Evolutionary conservation across 2,888 invertebrate genomes (phyloP).

Genomic region (Agrochola circellaris): DNA sequence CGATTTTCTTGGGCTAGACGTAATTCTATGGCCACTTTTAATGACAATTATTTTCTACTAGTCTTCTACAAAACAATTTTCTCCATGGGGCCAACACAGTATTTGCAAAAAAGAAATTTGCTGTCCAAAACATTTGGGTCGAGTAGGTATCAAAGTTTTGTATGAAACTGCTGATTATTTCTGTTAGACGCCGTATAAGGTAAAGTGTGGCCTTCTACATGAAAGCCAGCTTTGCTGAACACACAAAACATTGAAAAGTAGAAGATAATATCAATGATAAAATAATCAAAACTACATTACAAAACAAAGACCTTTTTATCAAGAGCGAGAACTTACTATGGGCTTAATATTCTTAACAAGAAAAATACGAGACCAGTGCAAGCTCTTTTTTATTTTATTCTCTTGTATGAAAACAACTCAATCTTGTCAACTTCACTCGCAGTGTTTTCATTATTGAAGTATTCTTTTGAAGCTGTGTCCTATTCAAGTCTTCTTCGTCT

Average conservation of each 20-base stretch:
- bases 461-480: constrained; percentile 14
- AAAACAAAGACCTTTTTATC: background rate
- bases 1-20: background rate
- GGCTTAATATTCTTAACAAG: background rate
- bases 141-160: background rate
- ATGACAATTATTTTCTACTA: background rate
- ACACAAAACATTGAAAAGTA: background rate
- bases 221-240: no score
- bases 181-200: background rate
- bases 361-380: background rate
- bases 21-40: background rate
- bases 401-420: background rate
- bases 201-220: background rate
- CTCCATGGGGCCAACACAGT: background rate
- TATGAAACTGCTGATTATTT: background rate
- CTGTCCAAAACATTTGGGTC: background rate
- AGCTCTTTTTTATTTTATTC: background rate
- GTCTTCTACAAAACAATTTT: background rate
- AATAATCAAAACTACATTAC: background rate
- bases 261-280: background rate
- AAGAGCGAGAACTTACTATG: background rate
- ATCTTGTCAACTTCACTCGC: background rate
- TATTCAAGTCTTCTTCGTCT: constrained; percentile 1
- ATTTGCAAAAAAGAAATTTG: background rate
- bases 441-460: constrained; percentile 17